Evolutionary conservation across 2,113 vertebrate genomes (phyloP).

Genomic region (Sarotherodon lohbergeri): DNA sequence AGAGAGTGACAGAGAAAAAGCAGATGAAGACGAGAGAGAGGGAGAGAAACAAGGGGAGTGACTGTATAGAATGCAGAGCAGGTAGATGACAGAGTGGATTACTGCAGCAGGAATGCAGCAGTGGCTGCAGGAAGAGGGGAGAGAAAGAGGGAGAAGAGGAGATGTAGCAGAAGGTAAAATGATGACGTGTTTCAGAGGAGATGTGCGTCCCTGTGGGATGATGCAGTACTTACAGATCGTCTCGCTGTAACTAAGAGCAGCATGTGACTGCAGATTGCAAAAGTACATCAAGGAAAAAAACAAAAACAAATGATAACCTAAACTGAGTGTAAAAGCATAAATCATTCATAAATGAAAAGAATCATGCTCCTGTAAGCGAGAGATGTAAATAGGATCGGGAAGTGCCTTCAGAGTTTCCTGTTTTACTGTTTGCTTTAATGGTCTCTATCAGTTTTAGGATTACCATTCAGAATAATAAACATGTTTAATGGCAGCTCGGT

Average conservation of each 20-base stretch:
- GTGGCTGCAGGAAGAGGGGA: constrained; percentile 2
- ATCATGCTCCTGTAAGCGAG: background rate
- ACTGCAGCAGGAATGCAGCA: constrained; percentile 66
- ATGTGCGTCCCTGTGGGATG: background rate
- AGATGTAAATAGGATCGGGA: background rate
- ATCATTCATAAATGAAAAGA: background rate
- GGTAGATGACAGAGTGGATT: constrained; percentile 51
- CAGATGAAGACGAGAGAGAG: background rate
- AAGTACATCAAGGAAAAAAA: background rate
- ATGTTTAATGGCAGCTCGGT: background rate
- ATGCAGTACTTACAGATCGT: background rate
- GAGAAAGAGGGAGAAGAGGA: background rate
- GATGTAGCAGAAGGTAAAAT: background rate
- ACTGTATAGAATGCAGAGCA: constrained; percentile 55
- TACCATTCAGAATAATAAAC: constrained; percentile 25
- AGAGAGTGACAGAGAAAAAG: background rate
- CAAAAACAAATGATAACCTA: background rate
- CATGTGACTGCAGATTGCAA: background rate
- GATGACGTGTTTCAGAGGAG: background rate
- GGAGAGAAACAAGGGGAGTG: background rate
- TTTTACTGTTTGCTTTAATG: background rate
- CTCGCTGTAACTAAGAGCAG: background rate
- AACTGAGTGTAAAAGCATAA: background rate
- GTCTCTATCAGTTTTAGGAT: background rate
- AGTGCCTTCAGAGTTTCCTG: background rate